Evolutionary conservation across 1,140 invertebrate genomes (phyloP).

Genomic region (Cryptotermes secundus): DNA sequence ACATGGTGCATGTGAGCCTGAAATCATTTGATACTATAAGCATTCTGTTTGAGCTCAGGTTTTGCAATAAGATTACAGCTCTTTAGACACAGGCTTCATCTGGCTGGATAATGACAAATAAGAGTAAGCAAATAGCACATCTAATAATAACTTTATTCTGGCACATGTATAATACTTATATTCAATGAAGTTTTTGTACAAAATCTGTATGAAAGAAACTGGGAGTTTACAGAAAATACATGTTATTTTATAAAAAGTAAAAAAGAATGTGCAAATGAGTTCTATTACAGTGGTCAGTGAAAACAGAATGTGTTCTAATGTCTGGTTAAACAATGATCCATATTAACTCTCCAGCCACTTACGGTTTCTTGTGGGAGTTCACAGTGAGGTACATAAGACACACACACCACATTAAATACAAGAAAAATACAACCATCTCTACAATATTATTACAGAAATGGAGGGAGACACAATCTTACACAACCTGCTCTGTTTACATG

Average conservation of each 20-base stretch:
- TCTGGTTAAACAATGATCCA: neutral
- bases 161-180: constrained; percentile 26
- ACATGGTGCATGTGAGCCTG: too few relatives aligned
- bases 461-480: too few relatives aligned
- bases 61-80: too few relatives aligned
- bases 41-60: too few relatives aligned
- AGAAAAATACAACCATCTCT: neutral
- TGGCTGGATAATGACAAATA: neutral
- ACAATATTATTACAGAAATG: too few relatives aligned
- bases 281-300: neutral
- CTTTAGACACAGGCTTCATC: too few relatives aligned
- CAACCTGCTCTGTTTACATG: too few relatives aligned
- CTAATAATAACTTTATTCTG: constrained; percentile 25
- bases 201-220: constrained; percentile 29
- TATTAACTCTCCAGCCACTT: neutral
- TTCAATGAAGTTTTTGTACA: constrained; percentile 15
- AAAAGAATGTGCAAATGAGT: neutral
- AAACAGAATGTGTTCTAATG: neutral
- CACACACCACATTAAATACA: neutral
- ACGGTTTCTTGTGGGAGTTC: neutral
- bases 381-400: neutral
- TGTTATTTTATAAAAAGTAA: constrained; percentile 28
- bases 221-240: constrained; percentile 23
- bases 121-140: neutral
- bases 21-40: too few relatives aligned